Percentiles rank a stretch among this genome's conserved stretches.
Evolutionary conservation across 2,888 invertebrate genomes (phyloP).

Genomic region (Melipona bicolor): DNA sequence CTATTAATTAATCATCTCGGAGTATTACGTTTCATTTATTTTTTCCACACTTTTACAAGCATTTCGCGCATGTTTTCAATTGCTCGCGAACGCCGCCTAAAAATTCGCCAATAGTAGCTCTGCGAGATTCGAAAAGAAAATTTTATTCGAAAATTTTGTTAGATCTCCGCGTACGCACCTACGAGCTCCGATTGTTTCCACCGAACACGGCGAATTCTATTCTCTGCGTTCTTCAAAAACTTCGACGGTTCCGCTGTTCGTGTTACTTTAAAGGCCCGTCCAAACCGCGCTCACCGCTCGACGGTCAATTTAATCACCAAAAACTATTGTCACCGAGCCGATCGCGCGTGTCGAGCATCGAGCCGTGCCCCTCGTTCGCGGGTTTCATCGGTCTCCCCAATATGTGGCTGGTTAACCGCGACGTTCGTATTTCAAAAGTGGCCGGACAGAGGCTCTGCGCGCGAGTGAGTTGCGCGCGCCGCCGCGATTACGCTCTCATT

Average conservation of each 20-base stretch:
- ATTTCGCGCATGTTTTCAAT: no score
- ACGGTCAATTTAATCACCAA: constrained; percentile 39
- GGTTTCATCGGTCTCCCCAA: constrained; percentile 42
- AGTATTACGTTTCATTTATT: no score
- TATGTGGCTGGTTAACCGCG: constrained; percentile 48
- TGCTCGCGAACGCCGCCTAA: no score
- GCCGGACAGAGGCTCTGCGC: neutral
- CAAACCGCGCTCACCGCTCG: neutral
- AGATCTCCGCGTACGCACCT: neutral
- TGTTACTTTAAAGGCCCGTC: neutral
- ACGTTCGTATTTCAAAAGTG: constrained; percentile 37
- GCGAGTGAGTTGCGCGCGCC: constrained; percentile 7
- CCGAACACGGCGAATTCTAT: neutral
- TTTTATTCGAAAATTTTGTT: neutral
- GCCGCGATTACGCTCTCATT: constrained; percentile 38
- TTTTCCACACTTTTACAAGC: no score
- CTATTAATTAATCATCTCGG: no score
- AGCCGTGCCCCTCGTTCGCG: neutral
- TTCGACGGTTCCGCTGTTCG: neutral
- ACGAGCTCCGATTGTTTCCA: neutral
- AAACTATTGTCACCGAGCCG: constrained; percentile 18
- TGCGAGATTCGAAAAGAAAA: neutral
- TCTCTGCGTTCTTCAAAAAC: neutral
- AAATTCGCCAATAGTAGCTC: no score
- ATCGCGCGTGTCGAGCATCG: constrained; percentile 23